phyloP scores from a whole-genome alignment of 2,888 invertebrate genomes.

The Lasius fuliginosus region DNA sequence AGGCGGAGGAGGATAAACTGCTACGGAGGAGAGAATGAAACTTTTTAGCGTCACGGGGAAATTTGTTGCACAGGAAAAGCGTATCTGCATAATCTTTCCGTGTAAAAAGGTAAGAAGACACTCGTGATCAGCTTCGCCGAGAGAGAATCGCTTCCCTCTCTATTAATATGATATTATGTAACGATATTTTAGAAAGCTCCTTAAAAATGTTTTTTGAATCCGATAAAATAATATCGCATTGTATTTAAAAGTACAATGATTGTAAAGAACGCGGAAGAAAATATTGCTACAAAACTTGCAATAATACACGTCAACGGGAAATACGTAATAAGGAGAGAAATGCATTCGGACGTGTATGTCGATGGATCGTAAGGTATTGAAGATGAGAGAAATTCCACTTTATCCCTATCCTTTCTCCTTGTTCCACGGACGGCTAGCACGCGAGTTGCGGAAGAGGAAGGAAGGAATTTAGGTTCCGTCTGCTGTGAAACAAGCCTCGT shows the following conservation, averaged over 20 bases:
- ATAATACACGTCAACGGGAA: not conserved
- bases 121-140: not conserved
- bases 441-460: constrained; percentile 17
- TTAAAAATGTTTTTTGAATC: constrained; percentile 5
- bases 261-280: not conserved
- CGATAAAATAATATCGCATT: not conserved
- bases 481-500: constrained; percentile 58
- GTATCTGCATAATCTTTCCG: not conserved
- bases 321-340: not conserved
- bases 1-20: constrained; percentile 1
- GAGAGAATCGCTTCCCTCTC: not conserved
- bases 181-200: not conserved
- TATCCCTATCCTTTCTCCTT: not conserved
- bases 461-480: constrained; percentile 46
- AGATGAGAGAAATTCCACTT: constrained; percentile 59
- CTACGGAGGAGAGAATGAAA: not conserved
- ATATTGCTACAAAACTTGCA: not conserved
- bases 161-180: not conserved
- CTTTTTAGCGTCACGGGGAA: constrained; percentile 20
- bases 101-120: not conserved
- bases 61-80: constrained; percentile 1
- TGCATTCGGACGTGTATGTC: constrained; percentile 7
- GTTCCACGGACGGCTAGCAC: constrained; percentile 24
- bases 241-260: not conserved
- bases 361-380: constrained; percentile 16